Base-by-base conservation (phyloP, 2,113 vertebrate species). In the Urocynchramus pylzowi region DNA sequence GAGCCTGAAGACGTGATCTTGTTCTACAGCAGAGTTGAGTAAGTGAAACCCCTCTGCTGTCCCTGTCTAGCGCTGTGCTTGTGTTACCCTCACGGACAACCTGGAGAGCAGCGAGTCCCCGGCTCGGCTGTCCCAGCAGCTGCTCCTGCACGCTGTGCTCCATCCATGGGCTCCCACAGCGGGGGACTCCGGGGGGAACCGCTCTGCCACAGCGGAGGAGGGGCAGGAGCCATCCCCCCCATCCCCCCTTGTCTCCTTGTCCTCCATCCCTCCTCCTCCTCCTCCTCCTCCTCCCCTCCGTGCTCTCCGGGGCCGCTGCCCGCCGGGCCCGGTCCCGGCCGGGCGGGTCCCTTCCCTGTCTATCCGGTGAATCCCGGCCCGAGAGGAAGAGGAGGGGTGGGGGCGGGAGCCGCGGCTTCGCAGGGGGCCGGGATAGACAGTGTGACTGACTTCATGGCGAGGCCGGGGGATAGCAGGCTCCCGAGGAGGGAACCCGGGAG, bases 401-500 rank as follows among this genome's bases (percentile, higher is more conserved):
- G 67, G 74, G 54, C 23, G 52, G 67, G 67, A 64, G 82, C 45
- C 15, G 59, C n/a, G 83, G 90, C 78, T 61, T 68, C 69, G 42
- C 47, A 6, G 50, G 59, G 53, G 42, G 83, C 16, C 68, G 33
- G 56, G 23, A 23, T 37, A 49, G 45, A 84, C 61, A 44, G 69
- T 53, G 89, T 83, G 94, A 94, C 74, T 86, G 96, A 92, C 63
- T 56, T 54, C 39, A 90, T 93, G 97, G 88, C 80, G 82, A 81
- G 96, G 90, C 91, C 31, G 93, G 93, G 91, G 82, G 28, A 37
- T 33, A 61, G 63, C 44, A 68, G 76, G 56, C 45, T 54, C 82
- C 89, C 42, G 70, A 84, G 91, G 84, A 83, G 98, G 96, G 98
- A 86, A 96, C 69, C 84, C 82, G 94, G 97, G 41, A 88, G 83